Evolutionary conservation across 35 echinoderm and acorn worm genomes (phyloP).

Genomic region (Chiridota heheva): DNA sequence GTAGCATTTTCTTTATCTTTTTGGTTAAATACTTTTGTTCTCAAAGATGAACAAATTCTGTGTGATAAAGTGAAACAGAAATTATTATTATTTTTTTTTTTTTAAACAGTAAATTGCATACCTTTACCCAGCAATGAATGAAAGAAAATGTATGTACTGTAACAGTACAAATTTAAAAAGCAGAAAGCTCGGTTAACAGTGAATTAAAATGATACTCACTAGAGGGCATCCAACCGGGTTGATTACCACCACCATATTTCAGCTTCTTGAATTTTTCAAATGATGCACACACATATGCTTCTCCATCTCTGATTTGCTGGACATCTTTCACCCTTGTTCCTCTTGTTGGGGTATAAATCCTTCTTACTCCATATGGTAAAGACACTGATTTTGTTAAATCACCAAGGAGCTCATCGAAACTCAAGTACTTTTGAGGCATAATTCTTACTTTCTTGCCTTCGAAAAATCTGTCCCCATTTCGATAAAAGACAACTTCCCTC

Average conservation of each 20-base stretch:
- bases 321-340: conserved; percentile 34
- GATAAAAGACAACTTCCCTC: conserved; percentile 75
- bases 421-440: conserved; percentile 73
- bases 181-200: too few relatives aligned
- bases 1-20: too few relatives aligned
- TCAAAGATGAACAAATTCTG: too few relatives aligned
- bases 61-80: too few relatives aligned
- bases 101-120: too few relatives aligned
- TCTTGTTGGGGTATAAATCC: conserved; percentile 69
- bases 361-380: conserved; percentile 89
- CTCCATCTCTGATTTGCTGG: conserved; percentile 78
- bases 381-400: conserved; percentile 88
- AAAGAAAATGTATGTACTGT: too few relatives aligned
- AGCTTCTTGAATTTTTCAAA: conserved; percentile 94
- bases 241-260: conserved; percentile 57
- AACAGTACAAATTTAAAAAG: too few relatives aligned
- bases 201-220: conserved; percentile 75
- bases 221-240: conserved; percentile 59
- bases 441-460: conserved; percentile 85
- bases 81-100: too few relatives aligned
- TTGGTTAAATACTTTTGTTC: too few relatives aligned
- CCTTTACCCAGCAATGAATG: too few relatives aligned
- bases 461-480: conserved; percentile 92
- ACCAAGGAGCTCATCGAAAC: conserved; percentile 72
- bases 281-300: conserved; percentile 88